phyloP scores from a whole-genome alignment of 2,888 invertebrate species.

The Apoda limacodes region DNA sequence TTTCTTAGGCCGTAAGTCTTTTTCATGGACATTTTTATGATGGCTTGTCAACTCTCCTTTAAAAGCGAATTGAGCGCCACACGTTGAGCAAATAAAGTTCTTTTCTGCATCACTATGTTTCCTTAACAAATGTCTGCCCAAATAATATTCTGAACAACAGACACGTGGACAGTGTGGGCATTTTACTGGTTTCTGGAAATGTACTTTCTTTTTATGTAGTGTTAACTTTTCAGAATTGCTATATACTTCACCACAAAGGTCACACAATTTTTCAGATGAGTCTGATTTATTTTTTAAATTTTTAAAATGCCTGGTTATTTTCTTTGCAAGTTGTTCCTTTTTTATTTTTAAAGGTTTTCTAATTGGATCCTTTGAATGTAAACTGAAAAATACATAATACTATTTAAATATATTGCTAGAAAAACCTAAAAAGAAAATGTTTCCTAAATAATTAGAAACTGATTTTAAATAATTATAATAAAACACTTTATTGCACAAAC shows the following conservation, averaged over 20 bases:
- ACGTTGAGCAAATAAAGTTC: slow-evolving; percentile 44
- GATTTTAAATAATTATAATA: no score
- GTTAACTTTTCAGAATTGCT: slow-evolving; percentile 32
- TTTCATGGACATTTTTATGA: slow-evolving; percentile 42
- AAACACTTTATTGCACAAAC: no score
- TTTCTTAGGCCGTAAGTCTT: slow-evolving; percentile 32
- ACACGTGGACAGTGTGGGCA: slow-evolving; percentile 43
- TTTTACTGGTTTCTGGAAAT: slow-evolving; percentile 34
- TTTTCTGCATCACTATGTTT: slow-evolving; percentile 35
- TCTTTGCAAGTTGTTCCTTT: slow-evolving; percentile 20
- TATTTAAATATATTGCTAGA: no score
- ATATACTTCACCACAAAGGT: slow-evolving; percentile 47
- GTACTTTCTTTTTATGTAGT: slow-evolving; percentile 36
- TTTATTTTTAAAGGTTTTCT: slow-evolving; percentile 21
- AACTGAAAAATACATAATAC: no score
- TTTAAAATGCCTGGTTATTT: slow-evolving; percentile 19
- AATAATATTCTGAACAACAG: slow-evolving; percentile 36
- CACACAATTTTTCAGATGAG: slow-evolving; percentile 39
- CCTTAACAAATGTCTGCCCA: slow-evolving; percentile 44
- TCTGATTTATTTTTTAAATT: slow-evolving; percentile 22
- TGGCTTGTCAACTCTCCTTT: slow-evolving; percentile 42
- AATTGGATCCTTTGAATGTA: slow-evolving; percentile 25
- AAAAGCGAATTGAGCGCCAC: slow-evolving; percentile 44
- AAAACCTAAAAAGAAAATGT: no score
- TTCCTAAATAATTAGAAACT: no score